phyloP scores from a whole-genome alignment of 1,140 invertebrate genomes.

The Drosophila elegans region DNA sequence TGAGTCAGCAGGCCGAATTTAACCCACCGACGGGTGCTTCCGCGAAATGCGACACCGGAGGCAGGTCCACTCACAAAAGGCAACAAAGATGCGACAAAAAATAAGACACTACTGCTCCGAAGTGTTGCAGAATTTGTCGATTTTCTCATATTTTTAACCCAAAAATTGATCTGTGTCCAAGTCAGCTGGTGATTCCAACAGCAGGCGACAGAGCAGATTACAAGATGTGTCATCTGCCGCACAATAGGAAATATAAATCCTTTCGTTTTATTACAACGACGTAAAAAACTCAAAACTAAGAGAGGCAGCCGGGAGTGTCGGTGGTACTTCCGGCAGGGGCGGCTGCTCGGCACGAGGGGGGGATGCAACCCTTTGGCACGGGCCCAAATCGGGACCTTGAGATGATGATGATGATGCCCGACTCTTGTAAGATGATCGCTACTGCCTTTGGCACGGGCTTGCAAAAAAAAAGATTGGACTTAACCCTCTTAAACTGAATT shows the following conservation, averaged over 20 bases:
- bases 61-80: constrained; percentile 39
- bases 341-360: constrained; percentile 59
- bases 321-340: constrained; percentile 64
- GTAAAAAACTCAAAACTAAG: constrained; percentile 46
- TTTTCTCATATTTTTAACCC: constrained; percentile 47
- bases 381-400: constrained; percentile 26
- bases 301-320: constrained; percentile 29
- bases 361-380: constrained; percentile 66
- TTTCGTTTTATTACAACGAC: constrained; percentile 79
- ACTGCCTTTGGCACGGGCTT: constrained; percentile 36
- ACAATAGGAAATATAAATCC: constrained; percentile 83
- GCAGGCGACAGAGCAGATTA: constrained; percentile 53
- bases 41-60: constrained; percentile 74
- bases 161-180: constrained; percentile 53
- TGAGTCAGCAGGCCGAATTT: constrained; percentile 64
- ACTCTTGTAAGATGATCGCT: constrained; percentile 44
- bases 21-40: constrained; percentile 56
- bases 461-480: neutral
- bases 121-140: constrained; percentile 66
- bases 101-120: constrained; percentile 27
- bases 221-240: constrained; percentile 70
- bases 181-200: constrained; percentile 60
- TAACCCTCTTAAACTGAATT: neutral
- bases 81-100: constrained; percentile 13
- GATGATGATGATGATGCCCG: constrained; percentile 18